A percentile compares a stretch with the other conserved stretches of the same genome.
Conservation (phyloP, 2,113 vertebrate species). For the Pollachius pollachius region DNA sequence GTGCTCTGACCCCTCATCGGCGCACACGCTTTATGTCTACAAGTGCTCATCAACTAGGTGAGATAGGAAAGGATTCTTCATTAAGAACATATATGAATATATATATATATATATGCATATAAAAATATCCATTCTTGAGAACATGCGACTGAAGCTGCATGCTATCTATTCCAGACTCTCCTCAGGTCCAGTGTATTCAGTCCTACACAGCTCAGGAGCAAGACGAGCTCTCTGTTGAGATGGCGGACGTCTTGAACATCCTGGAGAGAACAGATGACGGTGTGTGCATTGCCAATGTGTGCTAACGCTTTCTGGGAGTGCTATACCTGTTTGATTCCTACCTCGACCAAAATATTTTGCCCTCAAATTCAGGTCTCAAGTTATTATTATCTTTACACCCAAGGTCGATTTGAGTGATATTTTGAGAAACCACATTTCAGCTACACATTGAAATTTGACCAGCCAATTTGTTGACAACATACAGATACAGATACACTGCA, state of each 20-base stretch:
- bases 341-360: too few species aligned
- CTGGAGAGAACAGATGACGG: constrained; percentile 90
- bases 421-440: too few species aligned
- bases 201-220: constrained; percentile 90
- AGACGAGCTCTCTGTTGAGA: constrained; percentile 91
- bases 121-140: not conserved
- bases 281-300: constrained; percentile 41
- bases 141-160: constrained; percentile 1
- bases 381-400: too few species aligned
- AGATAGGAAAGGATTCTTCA: constrained; percentile 58
- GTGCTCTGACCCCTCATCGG: constrained; percentile 87
- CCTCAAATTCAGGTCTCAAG: too few species aligned
- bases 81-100: constrained; percentile 31
- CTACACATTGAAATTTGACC: too few species aligned
- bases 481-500: too few species aligned
- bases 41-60: constrained; percentile 85
- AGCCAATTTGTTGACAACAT: too few species aligned
- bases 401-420: too few species aligned
- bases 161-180: constrained; percentile 77
- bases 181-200: constrained; percentile 96
- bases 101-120: not conserved
- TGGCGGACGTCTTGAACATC: constrained; percentile 90
- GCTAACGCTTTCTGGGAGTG: too few species aligned
- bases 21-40: constrained; percentile 91
- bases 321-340: too few species aligned